phyloP scores from a whole-genome alignment of 2,888 invertebrate species.

The Nemapogon koenigi region DNA sequence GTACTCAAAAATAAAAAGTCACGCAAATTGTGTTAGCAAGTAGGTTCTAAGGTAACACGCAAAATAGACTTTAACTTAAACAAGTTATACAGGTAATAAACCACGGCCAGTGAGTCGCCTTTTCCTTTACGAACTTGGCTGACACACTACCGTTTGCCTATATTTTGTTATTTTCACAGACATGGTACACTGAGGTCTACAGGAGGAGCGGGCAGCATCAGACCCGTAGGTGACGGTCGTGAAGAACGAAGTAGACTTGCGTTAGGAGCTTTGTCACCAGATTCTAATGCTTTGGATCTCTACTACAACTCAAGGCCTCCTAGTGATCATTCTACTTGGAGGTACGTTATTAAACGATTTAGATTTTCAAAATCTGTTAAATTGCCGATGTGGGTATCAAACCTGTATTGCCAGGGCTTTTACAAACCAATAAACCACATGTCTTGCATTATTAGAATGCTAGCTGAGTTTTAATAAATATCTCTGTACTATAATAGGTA shows the following conservation, averaged over 20 bases:
- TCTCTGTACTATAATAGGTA: too few species aligned
- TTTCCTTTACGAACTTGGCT: too few species aligned
- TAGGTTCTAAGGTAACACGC: too few species aligned
- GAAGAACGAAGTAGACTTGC: constrained; percentile 82
- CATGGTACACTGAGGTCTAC: constrained; percentile 52
- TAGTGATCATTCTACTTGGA: constrained; percentile 64
- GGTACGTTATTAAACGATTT: constrained; percentile 27
- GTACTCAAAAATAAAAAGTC: too few species aligned
- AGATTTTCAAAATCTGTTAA: not conserved
- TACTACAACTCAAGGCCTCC: constrained; percentile 83
- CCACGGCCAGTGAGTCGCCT: not conserved
- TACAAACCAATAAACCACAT: too few species aligned
- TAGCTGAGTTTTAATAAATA: too few species aligned
- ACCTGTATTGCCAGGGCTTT: too few species aligned
- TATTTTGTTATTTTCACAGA: constrained; percentile 23
- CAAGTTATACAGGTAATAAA: not conserved
- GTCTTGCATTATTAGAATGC: too few species aligned
- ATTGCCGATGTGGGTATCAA: not conserved
- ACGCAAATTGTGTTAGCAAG: too few species aligned
- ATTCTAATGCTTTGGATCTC: constrained; percentile 73
- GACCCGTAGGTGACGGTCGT: constrained; percentile 77
- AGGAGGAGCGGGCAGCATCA: constrained; percentile 56
- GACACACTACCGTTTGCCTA: too few species aligned
- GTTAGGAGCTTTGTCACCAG: constrained; percentile 71
- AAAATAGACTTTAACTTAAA: too few species aligned